A percentile compares a stretch with the other conserved stretches of the same genome.
phyloP scores from a whole-genome alignment of 2,888 invertebrate genomes.

The Acanthosepion lycidas region DNA sequence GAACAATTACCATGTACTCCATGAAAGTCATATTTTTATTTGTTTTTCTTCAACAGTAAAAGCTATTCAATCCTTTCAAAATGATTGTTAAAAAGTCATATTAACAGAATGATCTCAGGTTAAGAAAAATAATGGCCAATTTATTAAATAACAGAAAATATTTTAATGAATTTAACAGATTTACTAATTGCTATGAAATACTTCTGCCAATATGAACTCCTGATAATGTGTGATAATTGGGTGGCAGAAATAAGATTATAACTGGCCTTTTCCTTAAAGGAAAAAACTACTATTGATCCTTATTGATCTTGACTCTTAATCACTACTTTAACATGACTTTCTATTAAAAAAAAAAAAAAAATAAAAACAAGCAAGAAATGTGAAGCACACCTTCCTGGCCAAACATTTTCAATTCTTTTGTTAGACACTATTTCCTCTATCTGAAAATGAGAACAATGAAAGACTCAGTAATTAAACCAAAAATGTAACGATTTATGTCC shows the following conservation, averaged over 20 bases:
- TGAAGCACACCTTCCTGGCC: background rate
- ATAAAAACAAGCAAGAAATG: background rate
- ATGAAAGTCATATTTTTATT: too few species aligned
- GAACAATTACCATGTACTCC: too few species aligned
- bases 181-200: background rate
- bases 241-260: constrained; percentile 12
- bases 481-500: too few species aligned
- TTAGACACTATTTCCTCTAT: background rate
- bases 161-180: constrained; percentile 33
- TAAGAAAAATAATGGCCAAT: background rate
- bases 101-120: background rate
- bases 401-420: constrained; percentile 4
- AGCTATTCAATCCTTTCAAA: too few species aligned
- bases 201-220: background rate
- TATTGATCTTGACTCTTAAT: background rate
- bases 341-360: background rate
- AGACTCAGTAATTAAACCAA: background rate
- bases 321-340: background rate
- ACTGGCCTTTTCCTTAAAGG: background rate
- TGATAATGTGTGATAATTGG: background rate
- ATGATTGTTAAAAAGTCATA: background rate
- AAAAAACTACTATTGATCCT: background rate
- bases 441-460: background rate
- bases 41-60: too few species aligned
- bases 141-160: background rate